These are phyloP conservation scores for Halocynthia roretzi DNA, from an alignment of 23 tunicate species.

Conservation along the genomic window DNA sequence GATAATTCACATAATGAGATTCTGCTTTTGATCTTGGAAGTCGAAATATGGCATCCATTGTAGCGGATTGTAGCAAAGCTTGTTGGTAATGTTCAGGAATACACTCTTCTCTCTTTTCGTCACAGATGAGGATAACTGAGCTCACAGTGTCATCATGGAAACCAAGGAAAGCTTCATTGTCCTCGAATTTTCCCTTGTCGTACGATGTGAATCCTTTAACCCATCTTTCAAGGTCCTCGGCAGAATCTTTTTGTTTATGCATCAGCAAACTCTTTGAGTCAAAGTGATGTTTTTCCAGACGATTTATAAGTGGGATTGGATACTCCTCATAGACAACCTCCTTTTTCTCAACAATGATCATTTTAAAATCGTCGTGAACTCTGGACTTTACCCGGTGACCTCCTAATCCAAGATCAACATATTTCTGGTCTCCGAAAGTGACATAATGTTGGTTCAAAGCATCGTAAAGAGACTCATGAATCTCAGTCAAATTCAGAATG, in stretches of 20 bases:
- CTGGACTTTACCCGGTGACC: slow-evolving; percentile 74
- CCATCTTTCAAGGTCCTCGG: slow-evolving; percentile 26
- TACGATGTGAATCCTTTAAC: slow-evolving; percentile 18
- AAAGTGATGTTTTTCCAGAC: slow-evolving; percentile 66
- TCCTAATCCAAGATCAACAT: slow-evolving; percentile 75
- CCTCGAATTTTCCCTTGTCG: slow-evolving; percentile 6
- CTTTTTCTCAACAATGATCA: slow-evolving; percentile 61
- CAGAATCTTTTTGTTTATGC: slow-evolving; percentile 8
- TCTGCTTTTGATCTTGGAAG: slow-evolving; percentile 20
- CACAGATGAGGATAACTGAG: slow-evolving; percentile 31
- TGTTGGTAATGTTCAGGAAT: background rate
- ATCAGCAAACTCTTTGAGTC: slow-evolving; percentile 41
- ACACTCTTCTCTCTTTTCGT: background rate
- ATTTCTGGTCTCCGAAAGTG: slow-evolving; percentile 67
- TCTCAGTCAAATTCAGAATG: slow-evolving; percentile 47
- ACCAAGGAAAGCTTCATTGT: slow-evolving; percentile 40
- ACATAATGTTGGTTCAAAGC: slow-evolving; percentile 83
- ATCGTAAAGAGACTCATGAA: slow-evolving; percentile 78
- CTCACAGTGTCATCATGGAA: slow-evolving; percentile 38
- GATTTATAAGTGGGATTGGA: slow-evolving; percentile 71
- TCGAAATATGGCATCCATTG: slow-evolving; percentile 57
- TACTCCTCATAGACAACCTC: slow-evolving; percentile 60
- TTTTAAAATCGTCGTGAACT: slow-evolving; percentile 31
- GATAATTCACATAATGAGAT: slow-evolving; percentile 23
- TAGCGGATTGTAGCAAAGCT: slow-evolving; percentile 60